These are phyloP conservation scores for Agrenia bidenticulata DNA, from an alignment of 2,888 invertebrate genomes.

Conservation along the genomic window DNA sequence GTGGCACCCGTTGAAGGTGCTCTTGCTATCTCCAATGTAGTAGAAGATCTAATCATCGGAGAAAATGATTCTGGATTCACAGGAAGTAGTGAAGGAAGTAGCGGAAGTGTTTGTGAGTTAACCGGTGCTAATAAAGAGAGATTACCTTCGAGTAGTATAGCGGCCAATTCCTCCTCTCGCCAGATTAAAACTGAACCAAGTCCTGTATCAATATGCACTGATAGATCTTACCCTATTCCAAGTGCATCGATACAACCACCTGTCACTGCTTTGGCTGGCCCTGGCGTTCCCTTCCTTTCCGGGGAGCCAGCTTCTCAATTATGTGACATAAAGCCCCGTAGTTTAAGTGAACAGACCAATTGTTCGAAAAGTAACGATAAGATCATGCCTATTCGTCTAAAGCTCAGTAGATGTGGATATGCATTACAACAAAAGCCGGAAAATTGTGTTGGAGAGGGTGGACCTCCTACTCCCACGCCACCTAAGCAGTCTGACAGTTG, in stretches of 20 bases:
- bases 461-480: slow-evolving; percentile 27
- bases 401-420: slow-evolving; percentile 77
- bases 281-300: background rate
- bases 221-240: background rate
- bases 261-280: slow-evolving; percentile 1
- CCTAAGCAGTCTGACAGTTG: slow-evolving; percentile 50
- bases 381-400: slow-evolving; percentile 74
- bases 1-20: background rate
- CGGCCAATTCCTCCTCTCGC: background rate
- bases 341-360: background rate
- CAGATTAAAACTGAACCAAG: slow-evolving; percentile 1
- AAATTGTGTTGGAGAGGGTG: slow-evolving; percentile 19
- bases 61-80: slow-evolving; percentile 52
- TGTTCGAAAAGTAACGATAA: slow-evolving; percentile 31
- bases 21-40: background rate
- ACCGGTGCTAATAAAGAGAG: slow-evolving; percentile 18
- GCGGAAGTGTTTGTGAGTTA: slow-evolving; percentile 27
- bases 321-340: background rate
- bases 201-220: background rate
- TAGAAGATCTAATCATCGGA: slow-evolving; percentile 11
- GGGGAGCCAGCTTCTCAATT: background rate
- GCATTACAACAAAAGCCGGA: slow-evolving; percentile 56
- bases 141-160: background rate
- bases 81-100: slow-evolving; percentile 50
- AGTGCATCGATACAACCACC: slow-evolving; percentile 1